Percentiles rank a stretch among this genome's conserved stretches.
phyloP scores from a whole-genome alignment of 2,888 invertebrate species.

The Lasioglossum leucozonium region DNA sequence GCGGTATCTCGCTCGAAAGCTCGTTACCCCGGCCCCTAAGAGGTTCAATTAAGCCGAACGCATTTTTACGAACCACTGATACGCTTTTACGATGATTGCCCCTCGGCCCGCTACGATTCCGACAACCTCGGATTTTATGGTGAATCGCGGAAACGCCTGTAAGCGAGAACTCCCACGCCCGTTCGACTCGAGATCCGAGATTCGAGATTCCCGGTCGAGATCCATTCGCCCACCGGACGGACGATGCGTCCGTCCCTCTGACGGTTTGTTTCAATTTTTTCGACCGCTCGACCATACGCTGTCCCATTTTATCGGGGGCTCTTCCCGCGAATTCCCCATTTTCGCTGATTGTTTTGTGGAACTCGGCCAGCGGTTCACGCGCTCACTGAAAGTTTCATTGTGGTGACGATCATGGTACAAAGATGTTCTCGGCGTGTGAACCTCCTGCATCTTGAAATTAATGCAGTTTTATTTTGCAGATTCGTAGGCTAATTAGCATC shows the following conservation, averaged over 20 bases:
- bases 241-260: background rate
- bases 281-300: background rate
- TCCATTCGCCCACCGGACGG: background rate
- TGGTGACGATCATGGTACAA: background rate
- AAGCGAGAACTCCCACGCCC: background rate
- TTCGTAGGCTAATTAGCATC: too few relatives aligned
- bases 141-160: background rate
- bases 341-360: background rate
- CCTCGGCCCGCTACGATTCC: background rate
- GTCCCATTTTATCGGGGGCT: background rate
- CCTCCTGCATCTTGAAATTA: too few relatives aligned
- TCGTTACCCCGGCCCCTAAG: background rate
- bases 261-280: background rate
- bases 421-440: too few relatives aligned
- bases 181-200: background rate
- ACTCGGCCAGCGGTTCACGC: background rate
- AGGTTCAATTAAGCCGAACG: constrained; percentile 32
- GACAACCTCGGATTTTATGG: background rate
- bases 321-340: background rate
- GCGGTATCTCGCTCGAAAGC: background rate
- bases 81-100: constrained; percentile 6
- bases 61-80: background rate
- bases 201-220: background rate
- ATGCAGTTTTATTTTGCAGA: too few relatives aligned
- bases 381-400: background rate